Evolutionary conservation across 2,797 vertebrate genomes (phyloP), one percentile per base, ranked within the genome.

Genomic region (Rhinoraja longicauda): DNA sequence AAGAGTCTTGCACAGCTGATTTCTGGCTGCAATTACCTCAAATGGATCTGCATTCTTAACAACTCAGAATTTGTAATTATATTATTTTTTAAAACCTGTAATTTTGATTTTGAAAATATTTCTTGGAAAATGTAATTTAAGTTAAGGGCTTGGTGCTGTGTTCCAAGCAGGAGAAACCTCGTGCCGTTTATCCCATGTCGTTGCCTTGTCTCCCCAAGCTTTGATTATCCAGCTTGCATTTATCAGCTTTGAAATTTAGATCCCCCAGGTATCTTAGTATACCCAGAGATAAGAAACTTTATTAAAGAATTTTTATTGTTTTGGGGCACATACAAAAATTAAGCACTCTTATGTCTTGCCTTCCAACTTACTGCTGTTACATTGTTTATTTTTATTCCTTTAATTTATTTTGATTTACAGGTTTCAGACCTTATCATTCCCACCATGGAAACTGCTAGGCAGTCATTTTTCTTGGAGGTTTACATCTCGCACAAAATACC

Each of bases 371-470:
- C 62, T 10, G 24, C 19, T 92, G 45, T 6, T 62, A 62, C 15
- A 9, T 72, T 64, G 82, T 62, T 70, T 8, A 67, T 13, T 19
- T 93, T 78, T 45, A 94, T 62, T 93, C 84, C n/a, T 53, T 93
- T 0, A 0, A 70, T 7, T 75, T 93, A 53, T 70, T 93, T 93
- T 73, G 81, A 81, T 24, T 29, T 64, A 93, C 93, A 99, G 98
- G 97, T 98, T 39, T 98, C 98, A 93, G 98, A 99, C 93, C 96
- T 99, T 77, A 99, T 99, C 93, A 97, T 99, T 93, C 97, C 98
- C 73, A 99, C 98, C 1, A 95, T 96, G 96, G 98, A 99, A 95
- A 99, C 98, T 0, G 97, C 97, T 19, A 97, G 98, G 4, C 98
- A 99, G 93, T 95, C 95, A 24, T 99, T 98, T 95, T 99, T 99